A percentile compares a stretch with the other conserved stretches of the same genome.
Conservation (phyloP, 2,113 vertebrate genomes). For the Oryzias javanicus region DNA sequence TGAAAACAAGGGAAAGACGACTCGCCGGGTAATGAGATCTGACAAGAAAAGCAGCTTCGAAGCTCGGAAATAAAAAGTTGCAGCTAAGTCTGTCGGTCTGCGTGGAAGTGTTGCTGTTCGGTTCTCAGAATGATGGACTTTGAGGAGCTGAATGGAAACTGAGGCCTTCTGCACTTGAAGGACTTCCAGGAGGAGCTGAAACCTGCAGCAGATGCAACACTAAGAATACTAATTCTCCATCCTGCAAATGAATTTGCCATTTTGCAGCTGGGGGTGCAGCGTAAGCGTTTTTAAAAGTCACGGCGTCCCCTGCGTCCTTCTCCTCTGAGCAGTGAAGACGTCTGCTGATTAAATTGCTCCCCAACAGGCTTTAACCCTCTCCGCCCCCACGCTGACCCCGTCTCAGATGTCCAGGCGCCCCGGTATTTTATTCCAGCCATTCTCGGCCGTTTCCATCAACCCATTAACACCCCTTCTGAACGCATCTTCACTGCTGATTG, state of each 20-base stretch:
- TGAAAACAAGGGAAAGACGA: slow-evolving; percentile 26
- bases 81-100: slow-evolving; percentile 30
- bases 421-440: slow-evolving; percentile 33
- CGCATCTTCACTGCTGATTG: neutral
- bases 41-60: slow-evolving; percentile 58
- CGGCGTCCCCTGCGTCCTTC: neutral
- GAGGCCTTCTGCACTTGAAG: neutral
- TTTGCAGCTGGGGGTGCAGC: no score
- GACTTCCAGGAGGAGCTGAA: slow-evolving; percentile 9
- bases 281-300: no score
- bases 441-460: slow-evolving; percentile 3
- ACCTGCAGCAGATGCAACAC: neutral
- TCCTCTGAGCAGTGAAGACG: slow-evolving; percentile 11
- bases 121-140: slow-evolving; percentile 18
- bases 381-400: slow-evolving; percentile 2
- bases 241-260: no score
- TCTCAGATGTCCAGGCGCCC: slow-evolving; percentile 41
- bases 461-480: slow-evolving; percentile 1
- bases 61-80: slow-evolving; percentile 59
- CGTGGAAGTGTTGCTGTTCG: slow-evolving; percentile 19
- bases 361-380: slow-evolving; percentile 34
- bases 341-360: slow-evolving; percentile 53
- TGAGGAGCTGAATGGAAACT: slow-evolving; percentile 2
- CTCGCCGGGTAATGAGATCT: slow-evolving; percentile 61
- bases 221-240: no score